These are phyloP conservation scores for Cheirogaleus major DNA, from an alignment of 2,797 vertebrate species.

Conservation along the genomic window DNA sequence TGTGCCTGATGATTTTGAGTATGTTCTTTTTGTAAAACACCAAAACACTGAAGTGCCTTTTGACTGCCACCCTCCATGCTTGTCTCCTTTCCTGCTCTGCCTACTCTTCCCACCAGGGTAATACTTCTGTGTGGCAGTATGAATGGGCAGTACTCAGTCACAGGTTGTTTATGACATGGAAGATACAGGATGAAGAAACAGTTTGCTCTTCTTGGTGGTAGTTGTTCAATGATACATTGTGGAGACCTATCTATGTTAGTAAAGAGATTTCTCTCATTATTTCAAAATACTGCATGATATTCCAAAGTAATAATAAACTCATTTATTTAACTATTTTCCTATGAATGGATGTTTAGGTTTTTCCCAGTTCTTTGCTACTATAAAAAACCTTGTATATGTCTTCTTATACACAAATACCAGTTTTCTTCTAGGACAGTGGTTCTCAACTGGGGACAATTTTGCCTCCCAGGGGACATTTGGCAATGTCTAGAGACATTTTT, in stretches of 20 bases:
- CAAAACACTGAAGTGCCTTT: not conserved
- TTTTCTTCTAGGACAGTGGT: not conserved
- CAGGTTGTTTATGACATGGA: not conserved
- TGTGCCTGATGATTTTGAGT: not conserved
- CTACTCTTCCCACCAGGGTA: not conserved
- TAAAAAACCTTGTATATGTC: not conserved
- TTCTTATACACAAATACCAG: not conserved
- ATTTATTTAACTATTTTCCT: slow-evolving; percentile 32
- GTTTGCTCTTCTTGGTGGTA: not conserved
- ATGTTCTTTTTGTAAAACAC: slow-evolving; percentile 6
- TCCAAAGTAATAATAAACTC: slow-evolving; percentile 11
- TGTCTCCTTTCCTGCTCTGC: not conserved
- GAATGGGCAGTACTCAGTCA: not conserved
- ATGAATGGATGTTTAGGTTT: not conserved
- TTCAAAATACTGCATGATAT: slow-evolving; percentile 25
- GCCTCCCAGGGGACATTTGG: not conserved
- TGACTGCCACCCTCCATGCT: not conserved
- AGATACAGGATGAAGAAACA: not conserved
- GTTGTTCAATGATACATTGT: not conserved
- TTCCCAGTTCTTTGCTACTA: not conserved
- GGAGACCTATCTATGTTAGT: not conserved
- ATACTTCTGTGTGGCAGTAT: not conserved
- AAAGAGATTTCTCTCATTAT: slow-evolving; percentile 32
- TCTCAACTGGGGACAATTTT: not conserved
- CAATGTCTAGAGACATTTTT: not conserved